These are phyloP conservation scores for Pedetes capensis DNA, from an alignment of 2,113 vertebrate genomes.

Conservation along the genomic window DNA sequence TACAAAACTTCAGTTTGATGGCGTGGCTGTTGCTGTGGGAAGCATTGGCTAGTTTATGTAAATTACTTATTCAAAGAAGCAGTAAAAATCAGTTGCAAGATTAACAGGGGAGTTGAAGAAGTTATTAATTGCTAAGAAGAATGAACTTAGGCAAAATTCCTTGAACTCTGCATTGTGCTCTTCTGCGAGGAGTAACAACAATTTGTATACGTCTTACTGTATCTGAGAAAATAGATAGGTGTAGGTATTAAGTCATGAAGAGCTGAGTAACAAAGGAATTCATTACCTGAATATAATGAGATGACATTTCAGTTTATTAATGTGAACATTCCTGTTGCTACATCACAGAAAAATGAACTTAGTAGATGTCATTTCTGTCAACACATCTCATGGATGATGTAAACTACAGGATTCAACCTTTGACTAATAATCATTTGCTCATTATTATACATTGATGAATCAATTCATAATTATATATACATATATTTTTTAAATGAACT, in stretches of 20 bases:
- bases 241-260: background rate
- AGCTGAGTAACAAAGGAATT: background rate
- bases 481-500: background rate
- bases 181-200: background rate
- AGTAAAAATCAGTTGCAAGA: background rate
- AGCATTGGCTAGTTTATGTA: background rate
- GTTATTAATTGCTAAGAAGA: background rate
- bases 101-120: background rate
- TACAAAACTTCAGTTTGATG: background rate
- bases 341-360: background rate
- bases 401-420: background rate
- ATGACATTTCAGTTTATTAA: background rate
- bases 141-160: background rate
- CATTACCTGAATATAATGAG: background rate
- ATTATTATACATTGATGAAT: slow-evolving; percentile 28
- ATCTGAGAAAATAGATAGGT: background rate
- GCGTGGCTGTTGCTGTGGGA: background rate
- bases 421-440: slow-evolving; percentile 26
- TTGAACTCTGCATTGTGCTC: background rate
- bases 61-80: background rate
- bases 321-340: background rate
- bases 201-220: background rate
- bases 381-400: background rate
- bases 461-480: slow-evolving; percentile 11
- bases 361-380: slow-evolving; percentile 17